phyloP scores from a whole-genome alignment of 1,140 invertebrate species.

The Brachionus rubens region DNA sequence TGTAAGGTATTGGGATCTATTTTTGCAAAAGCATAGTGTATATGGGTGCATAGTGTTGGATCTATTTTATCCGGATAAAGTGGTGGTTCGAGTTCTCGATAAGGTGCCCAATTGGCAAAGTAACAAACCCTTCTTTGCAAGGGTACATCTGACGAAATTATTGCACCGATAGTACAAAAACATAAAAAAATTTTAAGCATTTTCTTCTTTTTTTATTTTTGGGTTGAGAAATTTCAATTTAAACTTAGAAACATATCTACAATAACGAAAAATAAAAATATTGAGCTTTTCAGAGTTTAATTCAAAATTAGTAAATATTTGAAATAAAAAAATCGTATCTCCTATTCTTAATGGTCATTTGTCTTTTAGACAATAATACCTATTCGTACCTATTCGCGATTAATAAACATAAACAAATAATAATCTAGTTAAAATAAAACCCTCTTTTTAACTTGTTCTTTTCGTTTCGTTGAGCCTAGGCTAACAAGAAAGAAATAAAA shows the following conservation, averaged over 20 bases:
- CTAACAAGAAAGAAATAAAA: no score
- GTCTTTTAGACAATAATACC: conserved; percentile 2
- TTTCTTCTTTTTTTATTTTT: background rate
- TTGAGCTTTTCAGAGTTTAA: background rate
- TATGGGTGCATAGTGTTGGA: conserved; percentile 88
- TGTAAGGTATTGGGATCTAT: conserved; percentile 76
- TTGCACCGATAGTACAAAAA: background rate
- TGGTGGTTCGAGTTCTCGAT: conserved; percentile 76
- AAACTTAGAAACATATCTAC: background rate
- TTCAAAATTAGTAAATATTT: no score
- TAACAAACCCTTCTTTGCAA: conserved; percentile 53
- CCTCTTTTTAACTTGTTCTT: no score
- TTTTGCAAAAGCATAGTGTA: conserved; percentile 88
- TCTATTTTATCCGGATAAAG: conserved; percentile 92
- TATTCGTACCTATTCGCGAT: background rate
- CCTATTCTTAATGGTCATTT: conserved; percentile 3
- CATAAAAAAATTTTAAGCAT: background rate
- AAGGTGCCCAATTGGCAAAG: conserved; percentile 58
- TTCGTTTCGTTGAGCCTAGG: no score
- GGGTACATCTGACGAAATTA: background rate
- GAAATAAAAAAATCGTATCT: background rate
- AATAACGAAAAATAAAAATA: background rate
- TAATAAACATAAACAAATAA: conserved; percentile 26
- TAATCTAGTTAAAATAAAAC: no score
- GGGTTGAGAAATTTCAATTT: background rate